Evolutionary conservation across 2,113 vertebrate genomes (phyloP), one percentile per base, ranked within the genome.

Genomic region (Phalacrocorax pelagicus): DNA sequence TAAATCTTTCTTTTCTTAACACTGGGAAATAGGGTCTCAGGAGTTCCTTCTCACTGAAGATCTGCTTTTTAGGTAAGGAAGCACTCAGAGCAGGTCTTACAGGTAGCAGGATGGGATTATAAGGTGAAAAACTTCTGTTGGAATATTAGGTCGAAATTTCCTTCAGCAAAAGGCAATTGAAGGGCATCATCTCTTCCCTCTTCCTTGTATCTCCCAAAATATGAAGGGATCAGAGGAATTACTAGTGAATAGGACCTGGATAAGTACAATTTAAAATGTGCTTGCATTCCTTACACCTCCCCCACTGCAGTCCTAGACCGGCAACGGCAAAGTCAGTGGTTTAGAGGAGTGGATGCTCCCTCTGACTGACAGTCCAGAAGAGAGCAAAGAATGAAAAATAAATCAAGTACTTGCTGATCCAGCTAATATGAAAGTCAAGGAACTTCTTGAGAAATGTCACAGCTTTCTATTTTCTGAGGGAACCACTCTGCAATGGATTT

Each of bases 401-500:
- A 77, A 87, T 69, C 4, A 7, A 90, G 65, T 67, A 91, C 24
- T 85, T 96, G 96, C 95, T 97, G 95, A 97, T 73, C 36, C 71
- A 91, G 94, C 94, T 92, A 96, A 94, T 85, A 77, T 12, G 23
- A 72, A 91, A 96, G 93, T 93, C 88, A 96, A 96, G 36, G 29
- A 96, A n/a, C 66, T 92, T 92, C 90, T 93, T 94, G 86, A 93
- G 73, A 95, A 94, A 87, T 86, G 90, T 94, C 93, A 94, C 29
- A 73, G 86, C 71, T 91, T 59, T 91, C 84, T 61, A 34, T 81
- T 90, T 78, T 69, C 65, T 15, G 71, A 85, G 52, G 32, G 46
- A 75, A 65, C 15, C 42, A 69, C 34, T 66, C 22, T 29, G 42
- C 40, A 40, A 4, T 88, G 74, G 63, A 79, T 81, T 89, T 91